Evolutionary conservation across 2,113 vertebrate genomes (phyloP), one percentile per base, ranked within the genome.

Genomic region (Dicentrarchus labrax): DNA sequence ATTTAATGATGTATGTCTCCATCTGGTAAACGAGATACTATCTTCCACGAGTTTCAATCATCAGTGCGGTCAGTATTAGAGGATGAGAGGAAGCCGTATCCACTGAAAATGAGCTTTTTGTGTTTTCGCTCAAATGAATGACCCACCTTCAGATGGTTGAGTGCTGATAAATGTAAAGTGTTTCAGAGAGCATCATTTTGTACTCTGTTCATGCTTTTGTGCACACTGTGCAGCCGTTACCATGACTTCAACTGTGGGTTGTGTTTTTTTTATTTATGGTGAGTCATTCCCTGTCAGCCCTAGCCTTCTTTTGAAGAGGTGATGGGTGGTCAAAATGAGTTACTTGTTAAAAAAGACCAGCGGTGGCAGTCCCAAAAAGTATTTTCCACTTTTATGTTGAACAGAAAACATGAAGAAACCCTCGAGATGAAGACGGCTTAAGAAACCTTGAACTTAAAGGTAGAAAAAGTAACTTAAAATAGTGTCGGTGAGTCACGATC

Each of bases 201-300:
- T 60, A 66, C 72, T 84, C 59, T 19, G 74, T 70, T 70, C 59
- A 76, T 68, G 65, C 56, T 77, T 89, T 88, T 76, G 64, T 72
- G 56, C 79, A 48, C 47, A 38, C 17, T 77, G 74, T 78, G 66
- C 72, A 70, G 66, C 73, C 2, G 74, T 80, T 79, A 67, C 78
- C 76, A 83, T 84, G 78, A 82, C 74, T 85, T 80, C 56, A 79
- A 4, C 74, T 41, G 36, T 43, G 22, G 6, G 4, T 67, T 72
- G 65, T 21, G 67, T 68, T 60, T 82, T 62, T 61, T 71, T 56
- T 73, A 73, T 22, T 30, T 81, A 60, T 60, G 53, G 61, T 91
- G 87, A 89, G 78, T 87, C 87, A 88, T 91, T 68, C 57, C 30
- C 47, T 80, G 76, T 79, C 76, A 76, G 61, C 72, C 36, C 19